Base-by-base conservation (phyloP, 2,113 vertebrate genomes). In the Scytalopus superciliaris region DNA sequence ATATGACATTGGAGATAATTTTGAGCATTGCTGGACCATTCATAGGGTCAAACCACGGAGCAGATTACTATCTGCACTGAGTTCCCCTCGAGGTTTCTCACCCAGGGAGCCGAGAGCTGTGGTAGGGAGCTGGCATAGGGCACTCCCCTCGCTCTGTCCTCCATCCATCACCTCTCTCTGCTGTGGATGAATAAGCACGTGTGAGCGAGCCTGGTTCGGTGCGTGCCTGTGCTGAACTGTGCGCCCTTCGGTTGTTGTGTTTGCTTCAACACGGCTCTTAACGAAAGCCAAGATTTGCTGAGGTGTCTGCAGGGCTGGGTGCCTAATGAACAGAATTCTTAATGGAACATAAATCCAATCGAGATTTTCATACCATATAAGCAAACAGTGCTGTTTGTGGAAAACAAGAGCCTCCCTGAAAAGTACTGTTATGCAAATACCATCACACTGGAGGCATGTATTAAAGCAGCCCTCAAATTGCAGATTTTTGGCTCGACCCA, bases 151-250 rank as follows among this genome's bases (percentile, higher is more conserved):
- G 0, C 19, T 64, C 55, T 22, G 2, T 39, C 24, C 50, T 80
- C 45, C 18, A 25, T 31, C 28, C 8, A 1, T 63, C 7, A 0
- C 8, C 35, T 64, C 52, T 64, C 5, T 2, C 39, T 64, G 69
- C 67, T 39, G 11, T 39, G 83, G 27, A 86, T 23, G 67, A 50
- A 17, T 37, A 57, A 81, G 75, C 2, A 0, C 30, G n/a, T 19
- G 13, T 0, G 0, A 42, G 55, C 83, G n/a, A n/a, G 47, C 27
- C 59, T 31, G 39, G 13, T 18, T 79, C 33, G 37, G 30, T 16
- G 33, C 0, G 3, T 13, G 37, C 62, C 50, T 30, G 27, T 1
- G 2, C 37, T 3, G 0, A 50, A 4, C 59, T 12, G 3, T 0
- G 19, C 33, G 27, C 25, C 23, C 40, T 73, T 57, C 3, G 1